Base-by-base conservation (phyloP, 2,888 invertebrate species). In the Drosophila hamatofila region DNA sequence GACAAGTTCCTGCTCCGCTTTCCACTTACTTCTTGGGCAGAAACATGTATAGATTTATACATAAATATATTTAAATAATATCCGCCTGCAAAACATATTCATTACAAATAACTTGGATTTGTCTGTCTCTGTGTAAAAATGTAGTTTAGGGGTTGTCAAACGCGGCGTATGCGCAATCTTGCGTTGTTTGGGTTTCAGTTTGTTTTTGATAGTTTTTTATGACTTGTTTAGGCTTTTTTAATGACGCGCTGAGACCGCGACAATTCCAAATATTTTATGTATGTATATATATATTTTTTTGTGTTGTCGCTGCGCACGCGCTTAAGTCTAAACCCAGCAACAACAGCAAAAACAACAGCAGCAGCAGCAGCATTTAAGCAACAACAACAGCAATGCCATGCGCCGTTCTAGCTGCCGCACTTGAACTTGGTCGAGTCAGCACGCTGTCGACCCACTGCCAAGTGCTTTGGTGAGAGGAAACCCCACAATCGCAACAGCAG, bases 361-460 rank as follows among this genome's bases (percentile, higher is more conserved):
- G 3, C 54, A 33, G 11, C 54, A 62, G 7, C 33, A 64, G 7
- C 46, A n/a, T n/a, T n/a, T n/a, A n/a, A 65, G 1, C 52, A 60
- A 16, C 68, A 71, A 27, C 59, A 62, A 39, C 46, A 75, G 71
- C 87, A 84, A 74, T 76, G 83, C 87, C 87, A 81, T 86, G 78
- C 78, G 86, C 75, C 80, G 78, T 89, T 83, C 83, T 89, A 89
- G 88, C 83, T 71, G 83, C 70, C 90, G 85, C 84, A 85, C 84
- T 85, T 85, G 84, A 85, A 85, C 84, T 85, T 85, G 84, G 90
- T 85, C 83, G 88, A 73, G 55, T 89, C 84, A 84, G 79, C 65
- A 51, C 62, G 69, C 62, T 58, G 82, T 75, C 80, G 87, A 89
- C 90, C 89, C 90, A 85, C 81, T 83, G 86, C 83, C 88, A 81